Evolutionary conservation across 2,888 invertebrate genomes (phyloP).

Genomic region (Agonopterix heracliana): DNA sequence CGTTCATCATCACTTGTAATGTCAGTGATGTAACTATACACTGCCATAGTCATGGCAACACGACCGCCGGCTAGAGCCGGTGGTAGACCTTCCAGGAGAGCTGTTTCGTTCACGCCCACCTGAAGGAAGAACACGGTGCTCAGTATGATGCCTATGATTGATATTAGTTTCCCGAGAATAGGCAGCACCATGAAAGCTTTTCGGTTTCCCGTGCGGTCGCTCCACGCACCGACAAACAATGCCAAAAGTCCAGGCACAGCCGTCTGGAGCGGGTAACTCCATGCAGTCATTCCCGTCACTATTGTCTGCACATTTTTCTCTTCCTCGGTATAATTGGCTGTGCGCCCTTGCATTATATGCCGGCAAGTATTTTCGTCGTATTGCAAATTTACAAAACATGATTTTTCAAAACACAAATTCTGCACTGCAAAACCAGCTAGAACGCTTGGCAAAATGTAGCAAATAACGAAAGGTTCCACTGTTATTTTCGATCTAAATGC

Average conservation of each 20-base stretch:
- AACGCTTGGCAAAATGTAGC: constrained; percentile 80
- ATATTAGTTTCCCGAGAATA: constrained; percentile 74
- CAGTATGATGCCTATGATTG: constrained; percentile 71
- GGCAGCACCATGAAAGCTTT: constrained; percentile 78
- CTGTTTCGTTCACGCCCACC: constrained; percentile 73
- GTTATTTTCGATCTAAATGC: constrained; percentile 66
- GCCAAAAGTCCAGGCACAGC: constrained; percentile 74
- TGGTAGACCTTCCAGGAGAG: constrained; percentile 73
- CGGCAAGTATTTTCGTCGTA: constrained; percentile 73
- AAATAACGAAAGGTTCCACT: constrained; percentile 81
- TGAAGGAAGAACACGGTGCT: constrained; percentile 75
- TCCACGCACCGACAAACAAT: constrained; percentile 78
- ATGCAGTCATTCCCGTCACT: constrained; percentile 76
- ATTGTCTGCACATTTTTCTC: constrained; percentile 66
- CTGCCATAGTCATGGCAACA: constrained; percentile 76
- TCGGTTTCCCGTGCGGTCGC: constrained; percentile 76
- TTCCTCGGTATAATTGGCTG: constrained; percentile 54
- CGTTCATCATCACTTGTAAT: constrained; percentile 76
- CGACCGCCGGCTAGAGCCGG: constrained; percentile 79
- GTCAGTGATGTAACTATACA: constrained; percentile 79
- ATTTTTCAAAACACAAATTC: constrained; percentile 75
- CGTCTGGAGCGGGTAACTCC: constrained; percentile 76
- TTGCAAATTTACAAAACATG: constrained; percentile 73
- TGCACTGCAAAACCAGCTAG: constrained; percentile 78
- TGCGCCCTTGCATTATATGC: constrained; percentile 63